Evolutionary conservation across 2,113 vertebrate genomes (phyloP).

Genomic region (Anolis sagrei): DNA sequence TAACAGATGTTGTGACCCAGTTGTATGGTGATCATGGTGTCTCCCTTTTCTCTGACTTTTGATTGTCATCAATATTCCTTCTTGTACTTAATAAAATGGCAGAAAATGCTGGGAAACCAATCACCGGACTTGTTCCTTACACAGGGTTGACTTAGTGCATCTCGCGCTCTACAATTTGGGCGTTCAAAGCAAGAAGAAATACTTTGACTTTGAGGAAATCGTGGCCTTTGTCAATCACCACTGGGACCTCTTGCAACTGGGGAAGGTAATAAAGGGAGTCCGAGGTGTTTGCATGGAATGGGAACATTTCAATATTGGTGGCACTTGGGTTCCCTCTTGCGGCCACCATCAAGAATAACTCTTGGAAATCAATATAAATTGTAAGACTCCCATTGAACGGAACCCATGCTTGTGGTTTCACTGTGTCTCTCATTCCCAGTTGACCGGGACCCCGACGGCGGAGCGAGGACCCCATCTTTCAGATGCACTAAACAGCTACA

Average conservation of each 20-base stretch:
- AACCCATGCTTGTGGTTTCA: too few species aligned
- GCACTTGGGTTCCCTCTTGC: slow-evolving; percentile 51
- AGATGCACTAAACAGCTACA: slow-evolving; percentile 94
- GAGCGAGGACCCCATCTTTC: slow-evolving; percentile 89
- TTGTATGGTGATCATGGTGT: too few species aligned
- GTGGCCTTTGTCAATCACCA: slow-evolving; percentile 88
- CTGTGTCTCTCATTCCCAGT: slow-evolving; percentile 69
- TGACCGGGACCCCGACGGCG: slow-evolving; percentile 84
- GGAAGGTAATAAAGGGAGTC: slow-evolving; percentile 80
- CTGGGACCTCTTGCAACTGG: slow-evolving; percentile 93
- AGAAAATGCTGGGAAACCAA: background rate
- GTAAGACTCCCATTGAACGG: too few species aligned
- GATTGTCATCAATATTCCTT: too few species aligned
- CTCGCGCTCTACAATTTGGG: slow-evolving; percentile 95
- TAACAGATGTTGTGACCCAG: too few species aligned
- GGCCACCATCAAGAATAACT: slow-evolving; percentile 4
- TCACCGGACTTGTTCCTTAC: background rate
- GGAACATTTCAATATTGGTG: too few species aligned
- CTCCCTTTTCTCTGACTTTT: too few species aligned
- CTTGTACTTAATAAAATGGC: too few species aligned
- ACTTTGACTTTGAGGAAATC: slow-evolving; percentile 97
- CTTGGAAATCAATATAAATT: too few species aligned
- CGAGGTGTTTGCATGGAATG: too few species aligned
- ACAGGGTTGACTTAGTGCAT: slow-evolving; percentile 95
- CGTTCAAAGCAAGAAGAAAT: slow-evolving; percentile 96